These are phyloP conservation scores for Drepana arcuata DNA, from an alignment of 1,140 invertebrate genomes.

Conservation along the genomic window DNA sequence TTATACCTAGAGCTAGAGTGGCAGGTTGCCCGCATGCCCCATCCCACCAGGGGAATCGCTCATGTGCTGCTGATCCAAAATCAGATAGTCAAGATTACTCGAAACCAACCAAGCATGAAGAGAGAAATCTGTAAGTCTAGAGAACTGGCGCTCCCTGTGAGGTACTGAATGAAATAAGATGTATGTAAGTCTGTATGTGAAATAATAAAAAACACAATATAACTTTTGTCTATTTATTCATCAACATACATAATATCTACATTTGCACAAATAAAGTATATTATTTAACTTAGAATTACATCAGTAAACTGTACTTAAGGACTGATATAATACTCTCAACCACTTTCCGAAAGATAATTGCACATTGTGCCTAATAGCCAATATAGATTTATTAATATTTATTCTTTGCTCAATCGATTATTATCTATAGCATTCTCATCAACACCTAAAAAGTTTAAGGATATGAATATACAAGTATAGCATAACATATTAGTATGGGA, in stretches of 20 bases:
- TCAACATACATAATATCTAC: slow-evolving; percentile 71
- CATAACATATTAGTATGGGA: slow-evolving; percentile 60
- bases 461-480: slow-evolving; percentile 51
- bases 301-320: slow-evolving; percentile 45
- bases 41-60: no score
- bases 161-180: no score
- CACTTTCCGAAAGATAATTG: slow-evolving; percentile 27
- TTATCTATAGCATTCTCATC: slow-evolving; percentile 38
- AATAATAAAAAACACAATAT: slow-evolving; percentile 20
- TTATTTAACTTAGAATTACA: slow-evolving; percentile 61
- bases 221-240: slow-evolving; percentile 69
- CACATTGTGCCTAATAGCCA: slow-evolving; percentile 35
- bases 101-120: no score
- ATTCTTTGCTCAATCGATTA: slow-evolving; percentile 6
- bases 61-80: no score
- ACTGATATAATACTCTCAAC: slow-evolving; percentile 57
- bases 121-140: no score
- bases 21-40: no score
- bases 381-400: slow-evolving; percentile 11
- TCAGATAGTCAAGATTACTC: no score
- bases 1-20: no score
- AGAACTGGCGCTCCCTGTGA: no score
- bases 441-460: slow-evolving; percentile 46
- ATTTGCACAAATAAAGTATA: slow-evolving; percentile 61
- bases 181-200: no score